Evolutionary conservation across 2,113 vertebrate species (phyloP).

Genomic region (Muntiacus muntjak): DNA sequence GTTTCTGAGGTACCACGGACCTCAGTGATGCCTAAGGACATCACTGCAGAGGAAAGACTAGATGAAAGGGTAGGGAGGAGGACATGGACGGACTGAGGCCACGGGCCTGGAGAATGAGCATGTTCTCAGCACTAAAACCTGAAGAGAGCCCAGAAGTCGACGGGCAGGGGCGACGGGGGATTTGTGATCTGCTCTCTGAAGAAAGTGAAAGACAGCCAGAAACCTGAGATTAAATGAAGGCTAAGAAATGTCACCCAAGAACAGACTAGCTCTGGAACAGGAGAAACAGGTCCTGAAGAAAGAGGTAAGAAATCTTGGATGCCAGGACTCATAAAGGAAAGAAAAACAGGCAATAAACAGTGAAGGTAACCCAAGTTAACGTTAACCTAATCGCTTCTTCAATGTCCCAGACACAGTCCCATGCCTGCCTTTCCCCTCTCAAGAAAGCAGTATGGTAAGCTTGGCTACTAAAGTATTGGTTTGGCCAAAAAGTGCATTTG

Average conservation of each 20-base stretch:
- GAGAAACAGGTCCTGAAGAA: neutral
- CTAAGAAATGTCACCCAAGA: constrained; percentile 12
- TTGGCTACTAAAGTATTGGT: neutral
- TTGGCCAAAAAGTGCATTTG: neutral
- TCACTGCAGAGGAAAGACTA: neutral
- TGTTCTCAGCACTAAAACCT: neutral
- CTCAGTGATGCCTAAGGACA: neutral
- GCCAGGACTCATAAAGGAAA: constrained; percentile 27
- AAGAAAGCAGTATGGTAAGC: neutral
- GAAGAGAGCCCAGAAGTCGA: neutral
- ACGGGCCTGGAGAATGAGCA: neutral
- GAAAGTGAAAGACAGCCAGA: neutral
- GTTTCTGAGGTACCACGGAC: neutral
- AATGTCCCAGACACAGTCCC: neutral
- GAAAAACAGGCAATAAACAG: neutral
- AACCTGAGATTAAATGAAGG: neutral
- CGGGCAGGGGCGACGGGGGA: neutral
- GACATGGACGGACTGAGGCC: neutral
- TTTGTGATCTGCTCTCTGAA: neutral
- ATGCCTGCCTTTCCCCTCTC: neutral
- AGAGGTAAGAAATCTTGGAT: neutral
- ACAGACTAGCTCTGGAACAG: neutral
- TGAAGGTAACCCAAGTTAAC: neutral
- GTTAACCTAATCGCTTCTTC: neutral
- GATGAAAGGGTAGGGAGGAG: neutral